Conservation (phyloP, 1,140 invertebrate genomes). For the Brachionus paranguensis region DNA sequence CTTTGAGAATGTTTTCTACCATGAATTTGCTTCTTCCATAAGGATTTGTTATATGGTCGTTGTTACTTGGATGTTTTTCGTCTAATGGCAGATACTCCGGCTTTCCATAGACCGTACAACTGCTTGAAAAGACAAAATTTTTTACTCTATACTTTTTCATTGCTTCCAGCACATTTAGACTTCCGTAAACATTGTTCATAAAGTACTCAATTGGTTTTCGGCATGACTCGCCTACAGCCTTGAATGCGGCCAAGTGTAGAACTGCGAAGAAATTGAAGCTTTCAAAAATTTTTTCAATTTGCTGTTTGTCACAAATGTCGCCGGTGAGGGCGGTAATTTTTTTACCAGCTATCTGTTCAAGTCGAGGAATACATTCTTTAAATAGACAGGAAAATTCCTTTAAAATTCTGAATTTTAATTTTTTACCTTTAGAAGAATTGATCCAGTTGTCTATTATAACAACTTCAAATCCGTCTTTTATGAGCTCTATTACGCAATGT, state of each 20-base stretch:
- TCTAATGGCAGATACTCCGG: conserved; percentile 76
- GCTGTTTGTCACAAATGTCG: conserved; percentile 51
- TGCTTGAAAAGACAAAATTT: conserved; percentile 83
- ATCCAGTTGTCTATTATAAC: background rate
- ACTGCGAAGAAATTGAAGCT: conserved; percentile 81
- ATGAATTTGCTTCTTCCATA: conserved; percentile 96
- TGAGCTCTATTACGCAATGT: conserved; percentile 65
- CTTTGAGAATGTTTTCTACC: conserved; percentile 92
- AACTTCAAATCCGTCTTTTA: background rate
- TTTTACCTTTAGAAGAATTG: conserved; percentile 45
- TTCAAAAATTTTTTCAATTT: conserved; percentile 66
- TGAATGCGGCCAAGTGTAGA: conserved; percentile 95
- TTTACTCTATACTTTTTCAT: conserved; percentile 71
- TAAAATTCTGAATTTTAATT: conserved; percentile 59
- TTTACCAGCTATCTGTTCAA: background rate
- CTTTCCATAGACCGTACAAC: conserved; percentile 89
- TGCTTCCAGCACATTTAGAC: conserved; percentile 2
- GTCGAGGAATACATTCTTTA: conserved; percentile 70
- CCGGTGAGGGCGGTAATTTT: background rate
- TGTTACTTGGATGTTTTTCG: conserved; percentile 65
- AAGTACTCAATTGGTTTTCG: conserved; percentile 85
- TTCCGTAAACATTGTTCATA: conserved; percentile 82
- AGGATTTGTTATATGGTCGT: conserved; percentile 73
- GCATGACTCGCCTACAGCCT: conserved; percentile 93
- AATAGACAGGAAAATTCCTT: conserved; percentile 55